Evolutionary conservation across 2,888 invertebrate genomes (phyloP).

Genomic region (Amiota minor): DNA sequence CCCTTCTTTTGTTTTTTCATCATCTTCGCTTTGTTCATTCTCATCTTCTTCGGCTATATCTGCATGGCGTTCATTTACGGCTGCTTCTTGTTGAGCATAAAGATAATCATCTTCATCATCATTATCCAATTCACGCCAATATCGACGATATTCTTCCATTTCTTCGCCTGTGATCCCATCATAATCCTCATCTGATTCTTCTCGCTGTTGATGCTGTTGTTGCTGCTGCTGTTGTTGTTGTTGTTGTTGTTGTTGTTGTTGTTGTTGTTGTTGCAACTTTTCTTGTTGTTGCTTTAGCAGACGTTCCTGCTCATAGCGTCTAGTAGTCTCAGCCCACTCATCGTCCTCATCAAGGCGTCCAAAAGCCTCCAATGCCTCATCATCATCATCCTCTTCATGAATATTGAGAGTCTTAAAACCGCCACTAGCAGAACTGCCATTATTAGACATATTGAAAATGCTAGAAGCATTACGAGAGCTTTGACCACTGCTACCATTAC

Average conservation of each 20-base stretch:
- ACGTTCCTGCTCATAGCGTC: constrained; percentile 52
- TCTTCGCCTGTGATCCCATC: constrained; percentile 5
- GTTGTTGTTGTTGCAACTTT: constrained; percentile 6
- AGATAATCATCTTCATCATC: constrained; percentile 60
- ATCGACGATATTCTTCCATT: constrained; percentile 50
- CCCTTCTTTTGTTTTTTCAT: not conserved
- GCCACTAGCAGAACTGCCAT: constrained; percentile 47
- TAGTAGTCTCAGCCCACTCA: constrained; percentile 58
- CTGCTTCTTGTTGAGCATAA: constrained; percentile 58
- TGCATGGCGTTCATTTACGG: constrained; percentile 40
- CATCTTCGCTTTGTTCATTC: constrained; percentile 32
- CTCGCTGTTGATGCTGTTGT: constrained; percentile 46
- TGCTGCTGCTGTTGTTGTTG: constrained; percentile 41
- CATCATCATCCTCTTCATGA: constrained; percentile 64
- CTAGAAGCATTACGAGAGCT: constrained; percentile 58
- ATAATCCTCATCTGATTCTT: constrained; percentile 9
- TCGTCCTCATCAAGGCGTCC: constrained; percentile 60
- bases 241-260: constrained; percentile 34
- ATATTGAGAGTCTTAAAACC: constrained; percentile 63
- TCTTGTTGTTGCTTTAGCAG: constrained; percentile 43
- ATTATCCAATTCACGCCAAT: constrained; percentile 61
- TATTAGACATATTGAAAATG: constrained; percentile 46
- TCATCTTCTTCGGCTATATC: constrained; percentile 56
- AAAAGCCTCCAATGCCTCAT: constrained; percentile 62
- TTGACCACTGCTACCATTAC: constrained; percentile 37